These are phyloP conservation scores for Perca flavescens DNA, from an alignment of 2,113 vertebrate species.

Conservation along the genomic window DNA sequence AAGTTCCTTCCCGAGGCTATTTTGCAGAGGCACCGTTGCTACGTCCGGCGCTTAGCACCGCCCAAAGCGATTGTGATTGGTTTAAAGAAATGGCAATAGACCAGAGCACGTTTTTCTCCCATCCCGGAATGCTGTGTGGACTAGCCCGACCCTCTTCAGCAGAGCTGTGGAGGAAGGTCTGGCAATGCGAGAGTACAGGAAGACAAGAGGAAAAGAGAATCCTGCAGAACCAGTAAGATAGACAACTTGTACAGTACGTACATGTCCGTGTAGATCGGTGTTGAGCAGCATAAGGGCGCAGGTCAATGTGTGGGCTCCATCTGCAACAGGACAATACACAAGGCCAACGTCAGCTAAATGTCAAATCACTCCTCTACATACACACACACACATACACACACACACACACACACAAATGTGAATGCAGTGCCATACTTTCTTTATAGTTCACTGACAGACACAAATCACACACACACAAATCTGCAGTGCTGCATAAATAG, in stretches of 20 bases:
- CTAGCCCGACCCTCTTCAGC: too few relatives aligned
- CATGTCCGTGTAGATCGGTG: conserved; percentile 87
- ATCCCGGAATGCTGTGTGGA: too few relatives aligned
- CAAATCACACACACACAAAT: conserved; percentile 5
- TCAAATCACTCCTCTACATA: neutral
- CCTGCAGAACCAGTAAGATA: conserved; percentile 4
- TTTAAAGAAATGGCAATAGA: too few relatives aligned
- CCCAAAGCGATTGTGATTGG: too few relatives aligned
- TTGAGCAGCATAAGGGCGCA: conserved; percentile 88
- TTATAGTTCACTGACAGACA: neutral
- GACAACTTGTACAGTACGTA: conserved; percentile 68
- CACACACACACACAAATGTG: neutral
- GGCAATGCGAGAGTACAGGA: too few relatives aligned
- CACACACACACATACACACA: neutral
- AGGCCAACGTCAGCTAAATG: conserved; percentile 30
- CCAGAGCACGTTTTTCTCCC: too few relatives aligned
- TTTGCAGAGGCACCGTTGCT: too few relatives aligned
- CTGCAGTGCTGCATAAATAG: neutral
- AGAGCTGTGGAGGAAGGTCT: too few relatives aligned
- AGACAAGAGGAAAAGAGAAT: neutral
- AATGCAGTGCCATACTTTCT: neutral
- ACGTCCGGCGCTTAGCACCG: too few relatives aligned
- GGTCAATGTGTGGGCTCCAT: conserved; percentile 86
- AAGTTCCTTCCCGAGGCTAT: too few relatives aligned
- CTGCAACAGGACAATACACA: conserved; percentile 69